phyloP scores from a whole-genome alignment of 2,888 invertebrate species.

The Mechanitis mazaeus region DNA sequence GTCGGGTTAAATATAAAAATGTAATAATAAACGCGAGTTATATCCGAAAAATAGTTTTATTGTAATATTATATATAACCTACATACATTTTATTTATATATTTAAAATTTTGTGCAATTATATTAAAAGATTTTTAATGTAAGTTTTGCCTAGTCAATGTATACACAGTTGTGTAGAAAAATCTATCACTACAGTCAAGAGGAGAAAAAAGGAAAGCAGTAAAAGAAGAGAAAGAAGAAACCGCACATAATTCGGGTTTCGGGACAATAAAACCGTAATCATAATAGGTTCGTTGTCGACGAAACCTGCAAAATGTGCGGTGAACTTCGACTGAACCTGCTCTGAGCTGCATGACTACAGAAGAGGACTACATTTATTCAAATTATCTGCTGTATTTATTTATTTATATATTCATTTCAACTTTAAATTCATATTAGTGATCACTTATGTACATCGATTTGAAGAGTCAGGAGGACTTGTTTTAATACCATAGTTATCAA shows the following conservation, averaged over 20 bases:
- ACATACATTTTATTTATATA: no score
- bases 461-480: no score
- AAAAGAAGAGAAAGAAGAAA: constrained; percentile 42
- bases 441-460: no score
- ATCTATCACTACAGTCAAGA: background rate
- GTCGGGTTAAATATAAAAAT: no score
- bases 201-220: constrained; percentile 26
- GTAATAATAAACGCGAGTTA: no score
- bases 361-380: background rate
- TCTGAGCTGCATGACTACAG: background rate
- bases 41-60: no score
- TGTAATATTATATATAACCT: no score
- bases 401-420: no score
- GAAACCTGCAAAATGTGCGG: constrained; percentile 95
- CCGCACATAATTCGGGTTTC: constrained; percentile 91
- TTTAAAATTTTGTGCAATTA: no score
- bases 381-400: background rate
- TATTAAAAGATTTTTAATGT: background rate
- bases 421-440: no score
- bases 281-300: constrained; percentile 94
- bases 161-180: background rate
- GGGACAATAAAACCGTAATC: constrained; percentile 86
- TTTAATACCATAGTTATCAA: no score
- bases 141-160: background rate
- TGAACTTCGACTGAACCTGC: constrained; percentile 30